phyloP scores from a whole-genome alignment of 2,888 invertebrate species.

The Leucozona laternaria region DNA sequence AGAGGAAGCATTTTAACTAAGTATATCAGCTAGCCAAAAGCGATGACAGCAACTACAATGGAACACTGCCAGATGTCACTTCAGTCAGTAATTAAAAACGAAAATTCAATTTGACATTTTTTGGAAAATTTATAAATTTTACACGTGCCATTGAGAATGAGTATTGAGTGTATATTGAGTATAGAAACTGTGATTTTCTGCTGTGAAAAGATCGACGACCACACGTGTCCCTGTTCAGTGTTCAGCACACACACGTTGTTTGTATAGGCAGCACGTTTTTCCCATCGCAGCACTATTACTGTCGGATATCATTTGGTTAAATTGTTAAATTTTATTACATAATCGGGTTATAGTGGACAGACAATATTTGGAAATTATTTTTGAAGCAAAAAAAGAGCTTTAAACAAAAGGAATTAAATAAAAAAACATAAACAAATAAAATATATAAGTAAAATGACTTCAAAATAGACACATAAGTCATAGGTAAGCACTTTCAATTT shows the following conservation, averaged over 20 bases:
- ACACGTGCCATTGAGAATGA: conserved; percentile 29
- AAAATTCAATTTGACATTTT: conserved; percentile 71
- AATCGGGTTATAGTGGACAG: not conserved
- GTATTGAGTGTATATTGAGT: not conserved
- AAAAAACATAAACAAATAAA: not conserved
- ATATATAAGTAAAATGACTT: no score
- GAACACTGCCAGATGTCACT: conserved; percentile 67
- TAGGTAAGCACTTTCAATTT: no score
- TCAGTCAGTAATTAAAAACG: conserved; percentile 69
- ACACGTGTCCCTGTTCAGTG: conserved; percentile 24
- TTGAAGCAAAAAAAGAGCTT: not conserved
- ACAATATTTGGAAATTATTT: not conserved
- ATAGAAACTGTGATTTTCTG: conserved; percentile 12
- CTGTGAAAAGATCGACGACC: conserved; percentile 4
- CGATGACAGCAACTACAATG: conserved; percentile 64
- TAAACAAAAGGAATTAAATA: not conserved
- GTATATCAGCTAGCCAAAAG: conserved; percentile 4
- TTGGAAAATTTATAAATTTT: conserved; percentile 61
- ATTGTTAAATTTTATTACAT: conserved; percentile 39
- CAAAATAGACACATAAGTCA: no score
- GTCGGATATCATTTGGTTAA: conserved; percentile 27
- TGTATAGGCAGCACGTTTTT: conserved; percentile 30
- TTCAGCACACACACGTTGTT: not conserved
- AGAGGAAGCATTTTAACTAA: conserved; percentile 17
- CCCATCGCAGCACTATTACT: conserved; percentile 16